phyloP scores from a whole-genome alignment of 2,888 invertebrate species.

The Leucania comma region DNA sequence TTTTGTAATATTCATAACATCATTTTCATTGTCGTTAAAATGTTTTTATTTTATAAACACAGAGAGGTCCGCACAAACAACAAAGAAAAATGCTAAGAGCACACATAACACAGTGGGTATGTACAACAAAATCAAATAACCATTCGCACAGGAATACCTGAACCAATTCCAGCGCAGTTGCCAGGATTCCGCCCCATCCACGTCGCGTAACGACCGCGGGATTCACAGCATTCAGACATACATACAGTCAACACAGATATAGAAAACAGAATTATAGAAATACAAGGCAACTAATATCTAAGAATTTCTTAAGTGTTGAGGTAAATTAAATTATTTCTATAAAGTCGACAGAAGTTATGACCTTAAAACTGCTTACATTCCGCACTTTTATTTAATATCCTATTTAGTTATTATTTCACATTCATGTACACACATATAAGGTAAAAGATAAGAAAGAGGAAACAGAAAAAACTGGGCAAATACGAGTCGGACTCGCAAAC shows the following conservation, averaged over 20 bases:
- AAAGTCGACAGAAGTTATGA: not conserved
- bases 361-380: not conserved
- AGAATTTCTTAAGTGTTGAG: too few relatives aligned
- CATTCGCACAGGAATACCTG: constrained; percentile 21
- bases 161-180: constrained; percentile 21
- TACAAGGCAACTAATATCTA: not conserved
- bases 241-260: not conserved
- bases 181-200: constrained; percentile 12
- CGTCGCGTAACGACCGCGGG: constrained; percentile 3
- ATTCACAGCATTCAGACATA: not conserved
- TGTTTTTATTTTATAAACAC: not conserved
- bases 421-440: too few relatives aligned
- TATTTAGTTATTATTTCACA: not conserved
- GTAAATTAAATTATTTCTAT: not conserved
- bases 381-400: not conserved
- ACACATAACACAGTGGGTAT: not conserved
- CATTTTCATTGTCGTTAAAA: not conserved
- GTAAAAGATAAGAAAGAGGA: too few relatives aligned
- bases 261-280: not conserved
- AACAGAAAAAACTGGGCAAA: too few relatives aligned
- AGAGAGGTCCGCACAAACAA: not conserved
- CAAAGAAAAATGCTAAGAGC: not conserved
- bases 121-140: constrained; percentile 36
- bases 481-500: too few relatives aligned
- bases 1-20: too few relatives aligned